Percentiles rank a stretch among this genome's conserved stretches.
Evolutionary conservation across 2,888 invertebrate species (phyloP).

Genomic region (Paralinhomoeus sp.): DNA sequence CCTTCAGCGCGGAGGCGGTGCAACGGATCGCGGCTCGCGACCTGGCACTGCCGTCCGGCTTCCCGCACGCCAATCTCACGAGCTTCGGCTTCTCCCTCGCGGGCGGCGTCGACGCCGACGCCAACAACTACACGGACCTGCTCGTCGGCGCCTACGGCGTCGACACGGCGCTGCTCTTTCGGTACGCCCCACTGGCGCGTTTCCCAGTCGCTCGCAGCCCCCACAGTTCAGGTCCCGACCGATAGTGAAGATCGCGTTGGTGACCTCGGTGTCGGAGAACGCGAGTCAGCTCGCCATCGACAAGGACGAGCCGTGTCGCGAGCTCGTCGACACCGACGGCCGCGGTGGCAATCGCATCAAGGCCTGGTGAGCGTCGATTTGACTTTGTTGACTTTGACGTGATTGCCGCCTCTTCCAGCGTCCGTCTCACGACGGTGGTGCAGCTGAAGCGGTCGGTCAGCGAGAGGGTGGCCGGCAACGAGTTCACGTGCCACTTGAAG

Average conservation of each 20-base stretch:
- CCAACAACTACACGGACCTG: constrained; percentile 81
- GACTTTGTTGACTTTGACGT: background rate
- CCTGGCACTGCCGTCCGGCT: constrained; percentile 6
- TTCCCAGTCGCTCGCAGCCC: too few species aligned
- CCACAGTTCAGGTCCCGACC: constrained; percentile 24
- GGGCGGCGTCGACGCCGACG: constrained; percentile 71
- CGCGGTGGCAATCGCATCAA: background rate
- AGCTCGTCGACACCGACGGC: too few species aligned
- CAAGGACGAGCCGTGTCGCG: background rate
- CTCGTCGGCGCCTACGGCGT: constrained; percentile 39
- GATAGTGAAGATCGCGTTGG: constrained; percentile 22
- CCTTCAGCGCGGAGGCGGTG: constrained; percentile 38
- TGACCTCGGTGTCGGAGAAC: constrained; percentile 8
- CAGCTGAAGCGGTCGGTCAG: background rate
- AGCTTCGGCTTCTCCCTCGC: constrained; percentile 82
- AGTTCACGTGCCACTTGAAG: constrained; percentile 14
- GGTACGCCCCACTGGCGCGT: too few species aligned
- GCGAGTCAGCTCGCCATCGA: background rate
- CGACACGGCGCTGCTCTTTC: constrained; percentile 20
- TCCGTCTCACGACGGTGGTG: background rate
- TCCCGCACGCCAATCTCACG: constrained; percentile 11
- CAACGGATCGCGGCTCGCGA: constrained; percentile 32
- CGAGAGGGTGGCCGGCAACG: constrained; percentile 11
- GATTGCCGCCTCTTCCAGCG: background rate
- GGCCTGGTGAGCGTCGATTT: background rate